These are phyloP conservation scores for Acanthosepion lycidas DNA, from an alignment of 2,888 invertebrate genomes.

Conservation along the genomic window DNA sequence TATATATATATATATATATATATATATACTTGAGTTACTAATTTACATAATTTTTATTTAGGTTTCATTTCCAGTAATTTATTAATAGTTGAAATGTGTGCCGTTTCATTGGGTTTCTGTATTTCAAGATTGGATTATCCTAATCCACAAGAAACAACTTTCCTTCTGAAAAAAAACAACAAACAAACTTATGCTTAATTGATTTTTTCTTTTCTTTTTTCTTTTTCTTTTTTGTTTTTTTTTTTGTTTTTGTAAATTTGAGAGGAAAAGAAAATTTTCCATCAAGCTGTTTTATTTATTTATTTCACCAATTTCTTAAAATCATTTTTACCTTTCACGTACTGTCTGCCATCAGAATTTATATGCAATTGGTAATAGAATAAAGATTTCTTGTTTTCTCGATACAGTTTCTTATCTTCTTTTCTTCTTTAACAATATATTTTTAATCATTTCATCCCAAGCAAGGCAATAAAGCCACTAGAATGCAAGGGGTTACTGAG, in stretches of 20 bases:
- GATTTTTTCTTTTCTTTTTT: no score
- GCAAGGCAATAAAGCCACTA: no score
- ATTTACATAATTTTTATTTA: no score
- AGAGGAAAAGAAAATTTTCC: neutral
- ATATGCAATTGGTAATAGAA: constrained; percentile 33
- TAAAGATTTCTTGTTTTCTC: neutral
- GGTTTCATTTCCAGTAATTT: no score
- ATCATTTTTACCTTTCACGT: neutral
- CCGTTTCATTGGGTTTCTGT: neutral
- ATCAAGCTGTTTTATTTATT: neutral
- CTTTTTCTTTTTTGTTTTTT: neutral
- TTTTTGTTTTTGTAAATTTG: neutral
- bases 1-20: no score
- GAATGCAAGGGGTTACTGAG: no score
- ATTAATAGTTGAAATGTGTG: neutral
- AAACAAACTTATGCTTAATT: no score
- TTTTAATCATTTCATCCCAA: no score
- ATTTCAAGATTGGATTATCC: neutral
- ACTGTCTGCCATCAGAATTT: neutral
- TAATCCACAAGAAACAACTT: neutral
- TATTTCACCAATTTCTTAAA: neutral
- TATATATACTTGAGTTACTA: no score
- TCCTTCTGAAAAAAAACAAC: neutral
- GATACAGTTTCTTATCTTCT: neutral
- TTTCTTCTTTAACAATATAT: no score